A percentile compares a stretch with the other conserved stretches of the same genome.
phyloP scores from a whole-genome alignment of 2,113 vertebrate species.

The Perca schrenkii region DNA sequence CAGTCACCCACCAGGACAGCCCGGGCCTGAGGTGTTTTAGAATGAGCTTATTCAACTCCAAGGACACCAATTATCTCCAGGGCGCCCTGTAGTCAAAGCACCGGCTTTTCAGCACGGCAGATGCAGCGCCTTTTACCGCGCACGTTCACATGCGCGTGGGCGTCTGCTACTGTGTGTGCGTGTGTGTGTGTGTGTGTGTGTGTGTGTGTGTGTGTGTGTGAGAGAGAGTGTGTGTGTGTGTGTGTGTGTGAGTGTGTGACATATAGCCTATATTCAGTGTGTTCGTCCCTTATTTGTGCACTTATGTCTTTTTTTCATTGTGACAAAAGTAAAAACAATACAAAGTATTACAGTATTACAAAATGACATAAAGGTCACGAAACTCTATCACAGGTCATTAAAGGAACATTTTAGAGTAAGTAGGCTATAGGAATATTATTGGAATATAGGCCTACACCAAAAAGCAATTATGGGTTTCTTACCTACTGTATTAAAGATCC shows the following conservation, averaged over 20 bases:
- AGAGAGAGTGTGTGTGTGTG: background rate
- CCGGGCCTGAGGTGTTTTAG: constrained; percentile 94
- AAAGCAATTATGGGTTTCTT: no score
- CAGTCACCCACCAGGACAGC: constrained; percentile 88
- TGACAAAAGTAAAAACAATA: no score
- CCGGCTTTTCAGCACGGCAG: constrained; percentile 88
- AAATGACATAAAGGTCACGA: no score
- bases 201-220: background rate
- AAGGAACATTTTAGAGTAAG: no score
- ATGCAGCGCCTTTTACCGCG: constrained; percentile 82
- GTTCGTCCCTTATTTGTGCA: background rate
- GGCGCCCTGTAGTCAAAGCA: constrained; percentile 92
- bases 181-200: background rate
- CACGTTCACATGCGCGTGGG: constrained; percentile 53
- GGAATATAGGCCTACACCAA: no score
- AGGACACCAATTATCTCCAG: constrained; percentile 98
- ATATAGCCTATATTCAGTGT: background rate
- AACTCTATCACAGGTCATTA: no score
- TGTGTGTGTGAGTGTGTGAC: background rate
- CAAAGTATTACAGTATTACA: no score
- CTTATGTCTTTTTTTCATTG: background rate
- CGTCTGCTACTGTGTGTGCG: background rate
- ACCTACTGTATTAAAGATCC: no score
- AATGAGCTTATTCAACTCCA: constrained; percentile 97
- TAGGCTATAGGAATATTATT: no score